A percentile compares a stretch with the other conserved stretches of the same genome.
These are phyloP conservation scores for Aleiodes leptofemur DNA, from an alignment of 2,888 invertebrate genomes.

Conservation along the genomic window DNA sequence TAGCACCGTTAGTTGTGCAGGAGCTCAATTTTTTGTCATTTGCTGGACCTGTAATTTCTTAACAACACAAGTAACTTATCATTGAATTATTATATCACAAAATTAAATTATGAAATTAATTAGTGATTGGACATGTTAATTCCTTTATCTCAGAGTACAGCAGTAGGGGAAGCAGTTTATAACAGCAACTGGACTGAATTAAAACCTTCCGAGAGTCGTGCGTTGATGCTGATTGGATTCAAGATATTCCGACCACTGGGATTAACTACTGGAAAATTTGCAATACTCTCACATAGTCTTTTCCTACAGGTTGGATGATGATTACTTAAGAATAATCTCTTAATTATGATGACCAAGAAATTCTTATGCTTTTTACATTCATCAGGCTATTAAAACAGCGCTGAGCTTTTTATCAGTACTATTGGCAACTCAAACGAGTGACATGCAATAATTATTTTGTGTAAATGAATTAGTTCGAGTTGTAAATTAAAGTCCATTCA, in stretches of 20 bases:
- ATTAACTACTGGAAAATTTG: conserved; percentile 1
- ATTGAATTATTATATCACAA: background rate
- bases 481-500: background rate
- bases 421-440: background rate
- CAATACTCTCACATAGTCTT: background rate
- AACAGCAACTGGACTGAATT: background rate
- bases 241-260: background rate
- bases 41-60: background rate
- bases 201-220: background rate
- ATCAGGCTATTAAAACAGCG: background rate
- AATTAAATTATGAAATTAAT: too few relatives aligned
- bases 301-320: background rate
- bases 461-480: background rate
- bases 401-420: background rate
- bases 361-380: background rate
- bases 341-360: background rate
- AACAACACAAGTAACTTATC: background rate
- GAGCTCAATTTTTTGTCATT: background rate
- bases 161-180: background rate
- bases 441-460: background rate
- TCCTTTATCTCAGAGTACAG: background rate
- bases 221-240: conserved; percentile 1
- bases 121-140: too few relatives aligned
- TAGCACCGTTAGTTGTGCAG: background rate
- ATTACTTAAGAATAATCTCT: background rate